A percentile compares a stretch with the other conserved stretches of the same genome.
Conservation (phyloP, 1,140 invertebrate genomes). For the Cecropterus lyciades region DNA sequence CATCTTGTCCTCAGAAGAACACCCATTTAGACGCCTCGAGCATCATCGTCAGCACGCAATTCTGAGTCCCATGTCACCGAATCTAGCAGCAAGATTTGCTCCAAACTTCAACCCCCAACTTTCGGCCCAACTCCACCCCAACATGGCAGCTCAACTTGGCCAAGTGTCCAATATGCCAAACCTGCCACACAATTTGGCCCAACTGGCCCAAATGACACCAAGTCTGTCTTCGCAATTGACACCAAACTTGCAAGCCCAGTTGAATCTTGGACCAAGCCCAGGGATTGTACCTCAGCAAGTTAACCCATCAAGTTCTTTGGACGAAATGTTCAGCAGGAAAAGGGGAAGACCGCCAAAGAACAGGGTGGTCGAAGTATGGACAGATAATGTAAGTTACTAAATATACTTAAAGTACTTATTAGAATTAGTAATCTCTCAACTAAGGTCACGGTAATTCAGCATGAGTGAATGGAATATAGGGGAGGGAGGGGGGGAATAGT, state of each 20-base stretch:
- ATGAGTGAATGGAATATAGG: too few relatives aligned
- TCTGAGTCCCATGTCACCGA: constrained; percentile 85
- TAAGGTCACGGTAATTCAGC: too few relatives aligned
- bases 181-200: constrained; percentile 74
- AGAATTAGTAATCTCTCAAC: too few relatives aligned
- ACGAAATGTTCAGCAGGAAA: constrained; percentile 95
- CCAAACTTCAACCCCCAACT: constrained; percentile 76
- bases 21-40: constrained; percentile 93
- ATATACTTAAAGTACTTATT: too few relatives aligned
- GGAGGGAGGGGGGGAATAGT: too few relatives aligned
- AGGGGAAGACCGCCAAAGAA: constrained; percentile 96
- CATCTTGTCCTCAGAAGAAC: constrained; percentile 91
- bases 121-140: constrained; percentile 74
- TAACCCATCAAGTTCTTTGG: constrained; percentile 90
- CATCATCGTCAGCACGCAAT: constrained; percentile 95
- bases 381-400: constrained; percentile 88
- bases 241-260: constrained; percentile 74
- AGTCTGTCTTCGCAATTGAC: constrained; percentile 78
- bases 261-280: constrained; percentile 69
- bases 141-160: constrained; percentile 75
- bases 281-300: constrained; percentile 82
- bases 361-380: constrained; percentile 95
- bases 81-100: constrained; percentile 83
- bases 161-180: constrained; percentile 72
- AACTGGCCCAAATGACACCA: constrained; percentile 79